Percentiles rank a stretch among this genome's conserved stretches.
These are phyloP conservation scores for Zaprionus ghesquierei DNA, from an alignment of 1,140 invertebrate genomes.

Conservation along the genomic window DNA sequence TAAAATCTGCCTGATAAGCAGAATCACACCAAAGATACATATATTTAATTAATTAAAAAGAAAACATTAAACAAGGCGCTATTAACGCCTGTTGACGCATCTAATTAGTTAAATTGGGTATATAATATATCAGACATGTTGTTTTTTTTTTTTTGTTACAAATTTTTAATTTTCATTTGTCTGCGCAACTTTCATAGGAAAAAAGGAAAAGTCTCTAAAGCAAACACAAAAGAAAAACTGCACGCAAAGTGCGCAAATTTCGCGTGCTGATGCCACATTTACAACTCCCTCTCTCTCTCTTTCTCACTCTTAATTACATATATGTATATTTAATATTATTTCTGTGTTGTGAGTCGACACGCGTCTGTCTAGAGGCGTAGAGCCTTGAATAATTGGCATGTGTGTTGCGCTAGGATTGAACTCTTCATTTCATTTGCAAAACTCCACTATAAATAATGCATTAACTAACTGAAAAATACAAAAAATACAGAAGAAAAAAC, in stretches of 20 bases:
- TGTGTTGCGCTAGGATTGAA: background rate
- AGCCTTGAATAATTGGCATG: slow-evolving; percentile 36
- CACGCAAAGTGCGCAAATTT: slow-evolving; percentile 39
- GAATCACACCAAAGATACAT: background rate
- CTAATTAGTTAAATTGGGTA: background rate
- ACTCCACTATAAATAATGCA: slow-evolving; percentile 31
- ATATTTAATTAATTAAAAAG: background rate
- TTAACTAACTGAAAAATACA: slow-evolving; percentile 27
- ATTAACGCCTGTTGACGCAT: background rate
- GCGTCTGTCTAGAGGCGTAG: background rate
- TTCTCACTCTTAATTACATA: slow-evolving; percentile 41
- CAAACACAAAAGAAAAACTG: slow-evolving; percentile 35
- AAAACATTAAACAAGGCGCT: background rate
- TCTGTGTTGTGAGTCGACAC: slow-evolving; percentile 8
- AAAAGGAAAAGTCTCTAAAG: slow-evolving; percentile 17
- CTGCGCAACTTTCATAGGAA: slow-evolving; percentile 1
- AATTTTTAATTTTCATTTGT: background rate
- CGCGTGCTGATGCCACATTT: slow-evolving; percentile 50
- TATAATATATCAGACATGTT: background rate
- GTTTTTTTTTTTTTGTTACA: no score
- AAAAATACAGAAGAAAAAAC: background rate
- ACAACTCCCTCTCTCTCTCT: background rate
- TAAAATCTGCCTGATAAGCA: background rate
- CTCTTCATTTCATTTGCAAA: slow-evolving; percentile 25
- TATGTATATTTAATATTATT: slow-evolving; percentile 25